Percentiles rank a stretch among this genome's conserved stretches.
phyloP scores from a whole-genome alignment of 2,113 vertebrate species.

The Centropus bengalensis region DNA sequence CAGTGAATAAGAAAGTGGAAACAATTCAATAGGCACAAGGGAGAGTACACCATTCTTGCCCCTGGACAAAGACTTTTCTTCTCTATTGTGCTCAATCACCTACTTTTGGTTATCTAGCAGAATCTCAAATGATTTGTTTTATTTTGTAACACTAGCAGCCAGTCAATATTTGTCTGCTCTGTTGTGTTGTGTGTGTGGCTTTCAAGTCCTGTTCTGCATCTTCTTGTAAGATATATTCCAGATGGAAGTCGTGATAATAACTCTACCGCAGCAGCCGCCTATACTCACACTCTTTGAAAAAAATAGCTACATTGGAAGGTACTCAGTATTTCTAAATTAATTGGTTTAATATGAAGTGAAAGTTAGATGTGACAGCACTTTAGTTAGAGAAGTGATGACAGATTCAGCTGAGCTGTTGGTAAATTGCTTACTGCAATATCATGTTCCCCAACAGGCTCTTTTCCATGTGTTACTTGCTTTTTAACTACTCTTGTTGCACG shows the following conservation, averaged over 20 bases:
- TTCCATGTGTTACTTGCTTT: background rate
- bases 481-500: background rate
- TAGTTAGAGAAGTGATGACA: background rate
- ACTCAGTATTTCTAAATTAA: conserved; percentile 17
- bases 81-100: background rate
- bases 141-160: background rate
- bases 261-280: background rate
- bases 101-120: background rate
- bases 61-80: background rate
- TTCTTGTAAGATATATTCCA: background rate
- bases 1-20: background rate
- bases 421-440: conserved; percentile 14
- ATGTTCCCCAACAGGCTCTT: background rate
- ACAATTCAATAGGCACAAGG: background rate
- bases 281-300: background rate
- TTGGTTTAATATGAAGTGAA: conserved; percentile 42
- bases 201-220: background rate
- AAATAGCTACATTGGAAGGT: background rate
- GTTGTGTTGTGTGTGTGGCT: background rate
- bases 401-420: conserved; percentile 37
- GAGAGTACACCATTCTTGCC: background rate
- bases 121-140: background rate
- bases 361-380: conserved; percentile 26
- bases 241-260: background rate
- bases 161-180: background rate